phyloP scores from a whole-genome alignment of 2,113 vertebrate species.

The Nannobrachium achirus region DNA sequence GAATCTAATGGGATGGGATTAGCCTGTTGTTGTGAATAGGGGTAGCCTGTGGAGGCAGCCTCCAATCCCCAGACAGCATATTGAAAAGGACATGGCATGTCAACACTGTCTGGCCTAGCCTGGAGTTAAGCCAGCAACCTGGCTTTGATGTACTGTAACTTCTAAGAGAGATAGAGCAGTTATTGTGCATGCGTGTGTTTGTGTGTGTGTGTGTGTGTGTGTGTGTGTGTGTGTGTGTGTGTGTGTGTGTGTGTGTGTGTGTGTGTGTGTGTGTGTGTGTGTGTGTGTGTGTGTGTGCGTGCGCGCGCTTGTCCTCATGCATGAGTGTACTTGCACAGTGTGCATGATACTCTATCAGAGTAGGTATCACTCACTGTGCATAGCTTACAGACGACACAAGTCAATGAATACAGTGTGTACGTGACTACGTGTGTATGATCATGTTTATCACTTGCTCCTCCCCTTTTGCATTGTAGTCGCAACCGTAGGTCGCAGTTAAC shows the following conservation, averaged over 20 bases:
- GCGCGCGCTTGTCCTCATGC: background rate
- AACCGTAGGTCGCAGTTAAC: no score
- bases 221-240: background rate
- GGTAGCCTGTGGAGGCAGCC: conserved; percentile 45
- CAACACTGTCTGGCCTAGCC: conserved; percentile 10
- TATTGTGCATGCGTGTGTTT: background rate
- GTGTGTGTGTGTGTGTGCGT: background rate
- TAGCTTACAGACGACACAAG: conserved; percentile 12
- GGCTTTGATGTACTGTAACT: conserved; percentile 4
- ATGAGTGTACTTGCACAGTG: background rate
- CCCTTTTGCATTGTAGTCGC: no score
- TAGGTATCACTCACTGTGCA: conserved; percentile 7
- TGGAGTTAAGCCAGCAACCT: conserved; percentile 15
- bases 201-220: conserved; percentile 11
- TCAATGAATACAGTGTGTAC: conserved; percentile 3
- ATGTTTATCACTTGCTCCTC: no score
- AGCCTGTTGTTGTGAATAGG: conserved; percentile 47
- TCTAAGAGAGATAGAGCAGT: background rate
- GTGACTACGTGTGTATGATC: conserved; percentile 7
- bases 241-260: background rate
- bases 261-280: conserved; percentile 12
- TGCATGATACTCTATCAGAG: background rate
- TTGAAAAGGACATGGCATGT: background rate
- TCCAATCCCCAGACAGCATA: conserved; percentile 28
- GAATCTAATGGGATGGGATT: conserved; percentile 69